Percentiles rank a stretch among this genome's conserved stretches.
These are phyloP conservation scores for Acleris laterana DNA, from an alignment of 2,888 invertebrate species.

Conservation along the genomic window DNA sequence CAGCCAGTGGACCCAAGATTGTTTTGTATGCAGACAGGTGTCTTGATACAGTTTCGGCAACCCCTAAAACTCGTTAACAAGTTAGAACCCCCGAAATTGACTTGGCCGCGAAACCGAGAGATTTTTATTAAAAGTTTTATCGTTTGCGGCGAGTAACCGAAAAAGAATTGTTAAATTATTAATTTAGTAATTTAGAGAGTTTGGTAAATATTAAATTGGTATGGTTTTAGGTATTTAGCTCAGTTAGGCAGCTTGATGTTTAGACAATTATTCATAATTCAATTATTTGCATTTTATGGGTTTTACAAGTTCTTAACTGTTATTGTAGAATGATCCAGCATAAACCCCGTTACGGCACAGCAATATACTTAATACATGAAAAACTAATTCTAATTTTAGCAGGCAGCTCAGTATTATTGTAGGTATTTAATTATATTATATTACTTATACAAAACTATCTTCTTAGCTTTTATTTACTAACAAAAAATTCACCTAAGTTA, in stretches of 20 bases:
- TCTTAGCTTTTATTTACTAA: too few species aligned
- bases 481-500: too few species aligned
- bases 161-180: constrained; percentile 26
- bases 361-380: too few species aligned
- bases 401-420: too few species aligned
- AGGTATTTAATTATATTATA: too few species aligned
- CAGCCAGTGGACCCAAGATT: background rate
- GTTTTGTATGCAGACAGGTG: constrained; percentile 40
- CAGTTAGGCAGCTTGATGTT: background rate
- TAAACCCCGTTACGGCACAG: too few species aligned
- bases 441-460: too few species aligned
- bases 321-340: too few species aligned
- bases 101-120: constrained; percentile 33
- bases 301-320: too few species aligned
- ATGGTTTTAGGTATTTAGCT: background rate
- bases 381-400: too few species aligned
- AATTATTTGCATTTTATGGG: too few species aligned
- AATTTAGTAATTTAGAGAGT: constrained; percentile 12
- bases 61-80: constrained; percentile 42
- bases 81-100: constrained; percentile 40
- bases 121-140: constrained; percentile 37
- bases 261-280: too few species aligned
- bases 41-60: constrained; percentile 24
- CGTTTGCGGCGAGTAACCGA: constrained; percentile 9
- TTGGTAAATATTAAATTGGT: constrained; percentile 3